Percentiles rank a stretch among this genome's conserved stretches.
Evolutionary conservation across 1,140 invertebrate genomes (phyloP).

Genomic region (Sitobion miscanthi): DNA sequence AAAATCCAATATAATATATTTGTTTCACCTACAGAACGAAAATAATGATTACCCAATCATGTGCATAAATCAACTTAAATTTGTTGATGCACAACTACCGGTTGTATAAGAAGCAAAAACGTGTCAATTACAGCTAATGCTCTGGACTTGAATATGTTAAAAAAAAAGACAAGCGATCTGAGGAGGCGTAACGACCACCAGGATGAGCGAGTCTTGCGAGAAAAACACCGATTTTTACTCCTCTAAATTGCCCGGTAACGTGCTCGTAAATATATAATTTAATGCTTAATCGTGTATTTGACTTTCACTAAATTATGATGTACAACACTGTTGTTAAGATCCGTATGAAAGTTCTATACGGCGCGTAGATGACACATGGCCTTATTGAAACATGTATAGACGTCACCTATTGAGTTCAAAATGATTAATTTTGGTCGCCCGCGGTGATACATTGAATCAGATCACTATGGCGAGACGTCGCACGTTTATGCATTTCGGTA

Average conservation of each 20-base stretch:
- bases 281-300: background rate
- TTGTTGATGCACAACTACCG: background rate
- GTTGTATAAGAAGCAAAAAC: background rate
- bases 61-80: background rate
- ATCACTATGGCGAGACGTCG: background rate
- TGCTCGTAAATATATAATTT: background rate
- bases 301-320: conserved; percentile 20
- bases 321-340: background rate
- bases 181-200: background rate
- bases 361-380: background rate
- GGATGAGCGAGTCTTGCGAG: background rate
- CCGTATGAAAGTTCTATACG: background rate
- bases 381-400: background rate
- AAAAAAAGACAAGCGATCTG: background rate
- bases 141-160: background rate
- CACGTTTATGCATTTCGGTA: background rate
- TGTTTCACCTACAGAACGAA: background rate
- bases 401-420: background rate
- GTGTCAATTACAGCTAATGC: background rate
- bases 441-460: background rate
- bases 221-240: background rate
- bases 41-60: background rate
- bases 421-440: background rate
- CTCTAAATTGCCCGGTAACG: background rate
- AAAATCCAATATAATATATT: background rate